Evolutionary conservation across 2,888 invertebrate genomes (phyloP), one percentile per base, ranked within the genome.

Genomic region (Troilus luridus): DNA sequence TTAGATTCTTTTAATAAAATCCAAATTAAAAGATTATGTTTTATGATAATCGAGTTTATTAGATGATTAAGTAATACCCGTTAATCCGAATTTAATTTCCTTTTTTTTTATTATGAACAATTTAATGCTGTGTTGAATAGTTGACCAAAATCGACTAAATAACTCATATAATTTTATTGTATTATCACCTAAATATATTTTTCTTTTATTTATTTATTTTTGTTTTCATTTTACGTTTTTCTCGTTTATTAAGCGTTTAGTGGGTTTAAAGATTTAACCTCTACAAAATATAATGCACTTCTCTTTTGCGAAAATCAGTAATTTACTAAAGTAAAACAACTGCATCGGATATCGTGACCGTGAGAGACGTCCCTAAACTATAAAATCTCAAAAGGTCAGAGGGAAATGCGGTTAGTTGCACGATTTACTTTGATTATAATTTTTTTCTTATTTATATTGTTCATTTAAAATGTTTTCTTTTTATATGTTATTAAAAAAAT

Each of bases 331-430:
- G 17, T 19, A 77, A 77, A 77, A 17, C 0, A 17, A 8, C 72
- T 41, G 72, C 72, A 77, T 77, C 14, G 72, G 41, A 77, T 77
- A 10, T 77, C 72, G 72, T 77, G 72, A 77, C 72, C 27, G 19
- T 77, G 72, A 77, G 24, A 41, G 72, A 77, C 41, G 72, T 77
- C 72, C 17, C 72, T 17, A 1, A 41, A 77, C 72, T 77, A 77
- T 77, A 41, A 77, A 77, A 77, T 77, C 27, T 41, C 12, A 77
- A 77, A 77, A 27, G 72, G 41, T 77, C 72, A 17, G 17, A 41
- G 72, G 12, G 19, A 77, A 77, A 77, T 41, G 17, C 7, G 72
- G 41, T 41, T 41, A 77, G 72, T 77, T 77, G 41, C 72, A 77
- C 72, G 72, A 77, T 17, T 77, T 77, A 11, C 11, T 67, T 9